Base-by-base conservation (phyloP, 2,797 vertebrate genomes). In the Neosilurus mollespiculum region DNA sequence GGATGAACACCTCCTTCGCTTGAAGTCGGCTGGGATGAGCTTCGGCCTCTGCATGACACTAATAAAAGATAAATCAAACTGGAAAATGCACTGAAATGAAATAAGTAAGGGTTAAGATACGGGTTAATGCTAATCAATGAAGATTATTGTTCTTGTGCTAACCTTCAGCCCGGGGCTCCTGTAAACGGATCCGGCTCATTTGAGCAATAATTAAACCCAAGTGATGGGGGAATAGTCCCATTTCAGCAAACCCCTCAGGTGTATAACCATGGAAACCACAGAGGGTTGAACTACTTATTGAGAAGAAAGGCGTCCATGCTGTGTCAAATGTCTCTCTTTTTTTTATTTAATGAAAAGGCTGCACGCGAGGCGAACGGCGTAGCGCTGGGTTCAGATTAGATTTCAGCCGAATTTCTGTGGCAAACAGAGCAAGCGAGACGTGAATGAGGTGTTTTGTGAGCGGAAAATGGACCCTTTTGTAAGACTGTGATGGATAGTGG, bases 151-250 rank as follows among this genome's bases (percentile, higher is more conserved):
- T 64, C 59, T 51, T 24, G 37, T 16, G 59, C 59, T 8, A n/a
- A 76, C 11, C 49, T 22, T 0, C 11, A 49, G 76, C 73, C 79
- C 64, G 30, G 22, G 56, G 73, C 64, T 26, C 79, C 58, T 83
- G 77, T 76, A 83, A 84, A 67, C 78, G 71, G 58, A 80, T 53
- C 66, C 66, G 81, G 34, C 66, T 84, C 78, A 26, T 78, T 65
- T 78, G 34, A 79, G 72, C 59, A n/a, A 75, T 85, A 85, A 75
- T 82, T 85, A 84, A 85, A 78, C 58, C 75, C 43, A 69, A 58
- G 64, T 76, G 65, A 77, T 67, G 10, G 34, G 53, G 62, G 59
- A 83, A 67, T 67, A 69, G 64, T 79, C 72, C 56, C 15, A 54
- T 83, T 81, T 71, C 64, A 73, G 69, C 66, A 8, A 73, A 66